A percentile compares a stretch with the other conserved stretches of the same genome.
Evolutionary conservation across 92 coral and sea anemone species (phyloP).

Genomic region (Phymanthus crucifer): DNA sequence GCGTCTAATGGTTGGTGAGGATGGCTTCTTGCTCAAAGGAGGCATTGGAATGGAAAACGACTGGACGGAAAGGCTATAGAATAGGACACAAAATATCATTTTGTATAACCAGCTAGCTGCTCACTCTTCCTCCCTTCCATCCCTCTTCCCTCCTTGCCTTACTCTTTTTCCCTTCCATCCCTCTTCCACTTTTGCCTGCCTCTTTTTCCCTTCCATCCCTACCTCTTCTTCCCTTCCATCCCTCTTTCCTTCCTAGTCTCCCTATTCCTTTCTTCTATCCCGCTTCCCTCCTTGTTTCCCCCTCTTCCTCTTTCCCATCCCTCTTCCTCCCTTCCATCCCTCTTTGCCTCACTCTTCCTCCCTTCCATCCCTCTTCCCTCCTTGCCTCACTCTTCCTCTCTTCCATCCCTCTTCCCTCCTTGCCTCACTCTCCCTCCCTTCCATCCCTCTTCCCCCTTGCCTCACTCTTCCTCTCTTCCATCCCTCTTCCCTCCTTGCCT

Average conservation of each 20-base stretch:
- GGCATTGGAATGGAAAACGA: background rate
- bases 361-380: background rate
- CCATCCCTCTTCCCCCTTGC: background rate
- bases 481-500: background rate
- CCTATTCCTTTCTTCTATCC: too few relatives aligned
- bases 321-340: background rate
- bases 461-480: background rate
- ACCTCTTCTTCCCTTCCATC: background rate
- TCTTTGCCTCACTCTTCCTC: too few relatives aligned
- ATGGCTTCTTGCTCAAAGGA: constrained; percentile 4
- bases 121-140: background rate
- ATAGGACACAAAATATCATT: background rate
- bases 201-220: background rate
- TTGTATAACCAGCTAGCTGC: background rate
- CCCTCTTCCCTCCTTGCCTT: background rate
- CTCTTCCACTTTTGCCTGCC: background rate
- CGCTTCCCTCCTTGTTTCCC: too few relatives aligned
- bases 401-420: background rate
- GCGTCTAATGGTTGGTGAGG: background rate
- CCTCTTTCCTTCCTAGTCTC: too few relatives aligned
- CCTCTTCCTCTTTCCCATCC: background rate
- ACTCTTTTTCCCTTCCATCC: background rate
- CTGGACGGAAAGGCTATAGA: background rate
- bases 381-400: too few relatives aligned
- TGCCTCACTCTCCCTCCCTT: background rate